Evolutionary conservation across 2,888 invertebrate species (phyloP).

Genomic region (Drosophila mettleri): DNA sequence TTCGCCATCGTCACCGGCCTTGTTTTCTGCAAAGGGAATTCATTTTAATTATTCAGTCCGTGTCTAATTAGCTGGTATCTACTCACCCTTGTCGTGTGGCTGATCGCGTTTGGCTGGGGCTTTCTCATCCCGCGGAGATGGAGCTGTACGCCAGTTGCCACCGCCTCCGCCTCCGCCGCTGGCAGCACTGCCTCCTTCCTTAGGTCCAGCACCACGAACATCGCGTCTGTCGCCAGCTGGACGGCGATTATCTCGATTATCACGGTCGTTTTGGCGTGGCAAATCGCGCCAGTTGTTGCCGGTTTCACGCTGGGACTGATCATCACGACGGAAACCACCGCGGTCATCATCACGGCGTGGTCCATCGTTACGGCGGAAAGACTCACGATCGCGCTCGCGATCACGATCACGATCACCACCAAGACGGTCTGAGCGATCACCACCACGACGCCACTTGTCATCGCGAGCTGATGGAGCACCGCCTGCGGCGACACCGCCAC

Average conservation of each 20-base stretch:
- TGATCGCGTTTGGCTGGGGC: constrained; percentile 72
- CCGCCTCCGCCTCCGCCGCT: constrained; percentile 37
- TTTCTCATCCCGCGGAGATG: constrained; percentile 82
- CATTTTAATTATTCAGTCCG: neutral
- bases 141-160: constrained; percentile 82
- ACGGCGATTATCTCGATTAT: constrained; percentile 74
- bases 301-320: constrained; percentile 71
- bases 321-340: constrained; percentile 73
- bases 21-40: constrained; percentile 84
- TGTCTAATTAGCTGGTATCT: neutral
- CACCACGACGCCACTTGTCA: constrained; percentile 63
- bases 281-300: constrained; percentile 83
- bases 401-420: constrained; percentile 58
- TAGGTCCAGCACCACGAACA: constrained; percentile 67
- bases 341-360: constrained; percentile 64
- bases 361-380: constrained; percentile 67
- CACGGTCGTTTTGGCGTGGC: constrained; percentile 76
- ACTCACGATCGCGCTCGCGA: constrained; percentile 69
- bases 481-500: constrained; percentile 50
- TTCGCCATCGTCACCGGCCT: constrained; percentile 86
- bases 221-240: constrained; percentile 73
- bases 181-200: constrained; percentile 52
- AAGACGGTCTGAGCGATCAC: constrained; percentile 38
- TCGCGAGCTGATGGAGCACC: constrained; percentile 56
- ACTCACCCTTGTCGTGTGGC: constrained; percentile 78